Evolutionary conservation across 2,888 invertebrate species (phyloP).

Genomic region (Harpalus rubripes): DNA sequence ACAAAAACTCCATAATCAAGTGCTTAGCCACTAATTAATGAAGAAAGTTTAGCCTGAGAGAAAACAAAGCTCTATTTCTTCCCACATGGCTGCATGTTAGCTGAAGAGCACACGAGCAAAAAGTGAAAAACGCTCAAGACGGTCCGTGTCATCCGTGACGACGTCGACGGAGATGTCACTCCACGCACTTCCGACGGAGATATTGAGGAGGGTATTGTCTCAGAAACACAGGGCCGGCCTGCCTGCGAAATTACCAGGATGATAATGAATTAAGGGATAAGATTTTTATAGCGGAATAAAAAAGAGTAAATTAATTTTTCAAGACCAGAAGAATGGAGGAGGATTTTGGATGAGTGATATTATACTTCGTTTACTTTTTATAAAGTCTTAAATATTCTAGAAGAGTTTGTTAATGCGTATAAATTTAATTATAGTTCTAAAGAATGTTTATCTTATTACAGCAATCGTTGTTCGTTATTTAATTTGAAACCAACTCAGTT

Average conservation of each 20-base stretch:
- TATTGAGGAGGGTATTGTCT: neutral
- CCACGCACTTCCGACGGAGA: slow-evolving; percentile 24
- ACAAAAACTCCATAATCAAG: neutral
- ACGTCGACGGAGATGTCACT: slow-evolving; percentile 4
- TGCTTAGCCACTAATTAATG: slow-evolving; percentile 19
- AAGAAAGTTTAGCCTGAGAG: slow-evolving; percentile 25
- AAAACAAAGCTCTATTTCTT: slow-evolving; percentile 31
- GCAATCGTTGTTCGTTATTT: too few relatives aligned
- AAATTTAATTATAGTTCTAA: too few relatives aligned
- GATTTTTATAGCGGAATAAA: neutral
- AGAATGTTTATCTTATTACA: too few relatives aligned
- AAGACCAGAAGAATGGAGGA: neutral
- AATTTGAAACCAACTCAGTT: too few relatives aligned
- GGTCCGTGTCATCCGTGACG: slow-evolving; percentile 42
- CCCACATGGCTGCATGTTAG: slow-evolving; percentile 10
- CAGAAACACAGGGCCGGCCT: neutral
- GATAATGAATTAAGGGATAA: neutral
- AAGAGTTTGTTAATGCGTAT: too few relatives aligned
- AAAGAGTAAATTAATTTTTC: slow-evolving; percentile 9
- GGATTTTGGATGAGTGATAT: neutral
- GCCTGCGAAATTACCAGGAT: neutral
- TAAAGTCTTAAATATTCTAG: neutral
- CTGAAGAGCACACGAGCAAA: slow-evolving; percentile 15
- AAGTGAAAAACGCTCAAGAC: slow-evolving; percentile 41
- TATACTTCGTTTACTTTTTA: neutral